Conservation (phyloP, 1,140 invertebrate genomes). For the Leptoteleia sp. region DNA sequence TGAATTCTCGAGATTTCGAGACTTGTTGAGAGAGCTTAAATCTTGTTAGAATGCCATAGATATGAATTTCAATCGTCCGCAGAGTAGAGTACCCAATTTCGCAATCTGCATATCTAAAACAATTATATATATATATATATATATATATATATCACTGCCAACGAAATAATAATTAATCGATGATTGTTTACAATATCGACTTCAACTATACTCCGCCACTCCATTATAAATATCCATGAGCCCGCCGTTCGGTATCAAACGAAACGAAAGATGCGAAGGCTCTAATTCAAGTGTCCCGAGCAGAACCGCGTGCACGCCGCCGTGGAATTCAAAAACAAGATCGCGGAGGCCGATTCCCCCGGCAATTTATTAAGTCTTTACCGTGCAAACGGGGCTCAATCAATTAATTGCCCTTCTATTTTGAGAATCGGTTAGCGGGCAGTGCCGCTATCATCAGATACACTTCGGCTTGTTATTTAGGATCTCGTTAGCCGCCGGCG, state of each 20-base stretch:
- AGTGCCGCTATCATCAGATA: conserved; percentile 10
- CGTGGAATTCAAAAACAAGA: conserved; percentile 46
- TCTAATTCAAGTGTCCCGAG: conserved; percentile 45
- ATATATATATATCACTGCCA: too few species aligned
- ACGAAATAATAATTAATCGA: too few species aligned
- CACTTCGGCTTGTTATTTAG: conserved; percentile 38
- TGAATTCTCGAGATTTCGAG: too few species aligned
- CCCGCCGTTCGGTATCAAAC: background rate
- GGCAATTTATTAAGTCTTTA: conserved; percentile 58
- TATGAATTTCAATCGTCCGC: too few species aligned
- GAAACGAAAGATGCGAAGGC: conserved; percentile 1
- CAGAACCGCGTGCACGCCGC: conserved; percentile 18
- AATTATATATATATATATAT: too few species aligned
- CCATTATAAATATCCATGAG: too few species aligned
- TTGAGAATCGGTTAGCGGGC: conserved; percentile 45
- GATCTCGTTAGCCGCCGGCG: conserved; percentile 23
- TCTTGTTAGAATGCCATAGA: too few species aligned
- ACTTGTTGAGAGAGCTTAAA: too few species aligned
- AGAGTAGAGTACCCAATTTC: too few species aligned
- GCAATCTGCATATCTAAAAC: too few species aligned
- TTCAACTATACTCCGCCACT: too few species aligned
- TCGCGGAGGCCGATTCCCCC: conserved; percentile 26
- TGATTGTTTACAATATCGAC: too few species aligned
- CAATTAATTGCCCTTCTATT: conserved; percentile 64
- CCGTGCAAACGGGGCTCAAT: conserved; percentile 30